These are phyloP conservation scores for Brachystomella parvula DNA, from an alignment of 1,140 invertebrate species.

Conservation along the genomic window DNA sequence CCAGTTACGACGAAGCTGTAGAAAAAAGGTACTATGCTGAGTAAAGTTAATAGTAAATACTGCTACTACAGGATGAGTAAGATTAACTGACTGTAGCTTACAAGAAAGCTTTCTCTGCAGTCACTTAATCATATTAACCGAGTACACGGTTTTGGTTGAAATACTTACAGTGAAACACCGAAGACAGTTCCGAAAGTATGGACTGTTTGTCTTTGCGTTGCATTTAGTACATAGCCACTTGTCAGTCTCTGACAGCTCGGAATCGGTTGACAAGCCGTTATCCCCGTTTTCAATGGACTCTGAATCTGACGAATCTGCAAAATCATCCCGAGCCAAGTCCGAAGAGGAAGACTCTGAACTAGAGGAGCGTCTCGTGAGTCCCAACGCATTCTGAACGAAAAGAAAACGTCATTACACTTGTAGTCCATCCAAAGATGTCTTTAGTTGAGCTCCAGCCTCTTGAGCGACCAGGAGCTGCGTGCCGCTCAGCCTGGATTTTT, in stretches of 20 bases:
- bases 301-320: slow-evolving; percentile 14
- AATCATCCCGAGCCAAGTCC: background rate
- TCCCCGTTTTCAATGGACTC: background rate
- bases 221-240: slow-evolving; percentile 29
- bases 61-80: no score
- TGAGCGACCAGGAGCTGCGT: background rate
- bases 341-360: background rate
- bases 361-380: background rate
- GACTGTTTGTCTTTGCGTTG: slow-evolving; percentile 13
- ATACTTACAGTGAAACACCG: slow-evolving; percentile 30
- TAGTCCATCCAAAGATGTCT: no score
- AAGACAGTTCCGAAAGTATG: slow-evolving; percentile 29
- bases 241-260: slow-evolving; percentile 24
- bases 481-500: background rate
- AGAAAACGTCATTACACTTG: background rate
- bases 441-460: background rate
- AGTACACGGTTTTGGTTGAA: no score
- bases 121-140: no score
- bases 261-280: slow-evolving; percentile 12
- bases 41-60: background rate
- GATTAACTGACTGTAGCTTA: no score
- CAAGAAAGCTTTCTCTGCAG: no score
- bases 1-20: slow-evolving; percentile 32
- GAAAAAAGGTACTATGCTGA: background rate
- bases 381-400: background rate